A percentile compares a stretch with the other conserved stretches of the same genome.
phyloP scores from a whole-genome alignment of 2,113 vertebrate species.

The Paradoxurus hermaphroditus region DNA sequence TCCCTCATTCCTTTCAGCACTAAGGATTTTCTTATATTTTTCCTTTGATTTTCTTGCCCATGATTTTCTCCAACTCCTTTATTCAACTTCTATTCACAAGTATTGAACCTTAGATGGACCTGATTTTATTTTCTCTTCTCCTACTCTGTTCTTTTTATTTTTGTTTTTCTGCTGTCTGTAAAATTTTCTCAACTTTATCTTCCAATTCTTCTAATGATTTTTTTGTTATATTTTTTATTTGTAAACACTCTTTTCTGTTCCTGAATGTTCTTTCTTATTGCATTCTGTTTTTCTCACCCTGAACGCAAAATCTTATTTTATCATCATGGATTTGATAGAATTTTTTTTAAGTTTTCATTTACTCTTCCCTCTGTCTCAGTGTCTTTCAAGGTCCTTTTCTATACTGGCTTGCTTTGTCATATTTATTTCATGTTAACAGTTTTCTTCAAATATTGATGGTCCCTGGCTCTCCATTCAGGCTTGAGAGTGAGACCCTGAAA shows the following conservation, averaged over 20 bases:
- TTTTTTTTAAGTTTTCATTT: background rate
- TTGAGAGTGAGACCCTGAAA: background rate
- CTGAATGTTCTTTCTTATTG: background rate
- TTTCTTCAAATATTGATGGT: background rate
- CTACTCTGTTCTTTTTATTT: background rate
- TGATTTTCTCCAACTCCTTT: background rate
- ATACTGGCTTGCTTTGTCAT: background rate
- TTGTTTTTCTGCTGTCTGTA: background rate
- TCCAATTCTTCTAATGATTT: background rate
- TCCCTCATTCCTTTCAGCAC: background rate
- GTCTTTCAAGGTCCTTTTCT: background rate
- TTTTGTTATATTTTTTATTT: conserved; percentile 31
- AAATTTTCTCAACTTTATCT: background rate
- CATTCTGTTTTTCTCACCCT: background rate
- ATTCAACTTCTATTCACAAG: background rate
- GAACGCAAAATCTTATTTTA: conserved; percentile 31
- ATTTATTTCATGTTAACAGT: background rate
- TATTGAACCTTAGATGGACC: background rate
- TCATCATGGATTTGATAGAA: background rate
- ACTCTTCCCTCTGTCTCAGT: background rate
- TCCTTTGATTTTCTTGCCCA: background rate
- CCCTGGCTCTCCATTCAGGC: background rate
- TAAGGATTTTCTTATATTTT: background rate
- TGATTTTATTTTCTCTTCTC: background rate
- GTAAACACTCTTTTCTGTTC: background rate